Base-by-base conservation (phyloP, 2,888 invertebrate species). In the Beris morrisii region DNA sequence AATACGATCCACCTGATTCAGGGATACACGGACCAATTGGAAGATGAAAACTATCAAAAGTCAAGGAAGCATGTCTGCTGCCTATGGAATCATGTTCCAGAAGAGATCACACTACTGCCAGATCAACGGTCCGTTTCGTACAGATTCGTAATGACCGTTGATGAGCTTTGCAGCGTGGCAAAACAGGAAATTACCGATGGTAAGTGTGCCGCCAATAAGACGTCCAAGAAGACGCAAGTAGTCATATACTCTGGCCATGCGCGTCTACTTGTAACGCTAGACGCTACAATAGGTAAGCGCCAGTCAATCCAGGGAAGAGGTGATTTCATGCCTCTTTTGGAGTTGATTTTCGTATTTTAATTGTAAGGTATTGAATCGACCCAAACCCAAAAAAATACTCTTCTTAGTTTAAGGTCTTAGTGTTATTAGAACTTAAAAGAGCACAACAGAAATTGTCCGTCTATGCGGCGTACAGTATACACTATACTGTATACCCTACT, bases 71-170 rank as follows among this genome's bases (percentile, higher is more conserved):
- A 72, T 76, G 66, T 77, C 71, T 70, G 73, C 75, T 13, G 69
- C 71, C 74, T 56, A 69, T 78, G 69, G 73, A 74, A 65, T 69
- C 67, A 68, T 68, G 71, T 71, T 69, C 73, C 74, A 65, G 69
- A 73, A 59, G 69, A 73, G 1, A 70, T 80, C 15, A 64, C 71
- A 30, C 71, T 78, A 67, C 69, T 70, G 4, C 61, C 71, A 1
- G 72, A 73, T 55, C 71, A 77, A 67, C 56, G 69, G 28, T 71
- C 69, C 43, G 64, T 76, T 12, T 73, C 73, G 22, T 82, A 84
- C 71, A 84, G 84, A 0, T 83, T 85, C 70, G 79, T 83, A 1
- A 83, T 86, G 81, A 83, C 84, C 0, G 83, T 81, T 3, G 86
- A 85, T 73, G 81, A 81, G 43, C 79, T 82, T 53, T 80, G 79